Conservation (phyloP, 2,888 invertebrate species). For the Polydrusus tereticollis region DNA sequence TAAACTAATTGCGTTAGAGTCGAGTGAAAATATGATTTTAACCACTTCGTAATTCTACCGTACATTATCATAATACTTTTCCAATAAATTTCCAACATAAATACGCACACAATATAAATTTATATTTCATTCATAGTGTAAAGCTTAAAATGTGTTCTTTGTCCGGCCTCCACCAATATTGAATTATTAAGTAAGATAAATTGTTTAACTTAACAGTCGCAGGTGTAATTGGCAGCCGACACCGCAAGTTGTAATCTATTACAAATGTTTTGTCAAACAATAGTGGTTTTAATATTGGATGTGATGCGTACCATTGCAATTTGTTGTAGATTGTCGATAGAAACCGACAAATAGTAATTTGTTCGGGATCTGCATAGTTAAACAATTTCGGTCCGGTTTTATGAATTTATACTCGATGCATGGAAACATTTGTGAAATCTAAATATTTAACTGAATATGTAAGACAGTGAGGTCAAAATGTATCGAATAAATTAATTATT, state of each 20-base stretch:
- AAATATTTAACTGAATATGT: not conserved
- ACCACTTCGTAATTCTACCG: no score
- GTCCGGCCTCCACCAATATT: constrained; percentile 2
- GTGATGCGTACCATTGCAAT: constrained; percentile 41
- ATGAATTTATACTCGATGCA: not conserved
- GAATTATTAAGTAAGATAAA: constrained; percentile 39
- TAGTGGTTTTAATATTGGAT: constrained; percentile 48
- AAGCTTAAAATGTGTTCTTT: constrained; percentile 34
- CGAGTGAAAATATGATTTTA: no score
- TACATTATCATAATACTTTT: not conserved
- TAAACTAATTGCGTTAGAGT: no score
- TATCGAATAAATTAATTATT: no score
- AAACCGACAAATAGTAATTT: constrained; percentile 40
- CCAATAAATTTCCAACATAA: not conserved
- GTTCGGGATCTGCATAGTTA: constrained; percentile 41
- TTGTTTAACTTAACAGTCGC: constrained; percentile 41
- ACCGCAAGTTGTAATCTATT: constrained; percentile 46
- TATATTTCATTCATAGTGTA: not conserved
- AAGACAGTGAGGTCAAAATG: no score
- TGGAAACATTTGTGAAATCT: not conserved
- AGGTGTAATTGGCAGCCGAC: constrained; percentile 39
- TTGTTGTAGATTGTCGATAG: constrained; percentile 45
- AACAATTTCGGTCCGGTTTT: constrained; percentile 24
- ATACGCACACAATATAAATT: not conserved
- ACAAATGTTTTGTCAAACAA: constrained; percentile 49